These are phyloP conservation scores for Drosophila diplacantha DNA, from an alignment of 2,888 invertebrate genomes.

Conservation along the genomic window DNA sequence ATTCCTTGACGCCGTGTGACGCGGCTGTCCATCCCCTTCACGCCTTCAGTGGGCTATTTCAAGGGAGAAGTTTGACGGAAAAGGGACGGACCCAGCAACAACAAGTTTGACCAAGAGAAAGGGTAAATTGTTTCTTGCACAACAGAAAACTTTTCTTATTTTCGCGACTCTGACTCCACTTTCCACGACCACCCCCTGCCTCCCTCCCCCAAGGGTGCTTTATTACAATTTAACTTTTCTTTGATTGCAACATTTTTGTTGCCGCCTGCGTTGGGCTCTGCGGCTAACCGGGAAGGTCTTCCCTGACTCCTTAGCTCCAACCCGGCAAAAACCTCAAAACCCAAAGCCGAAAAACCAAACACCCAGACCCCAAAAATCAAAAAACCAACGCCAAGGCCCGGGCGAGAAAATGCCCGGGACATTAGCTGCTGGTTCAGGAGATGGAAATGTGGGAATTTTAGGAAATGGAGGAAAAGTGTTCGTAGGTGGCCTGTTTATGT, in stretches of 20 bases:
- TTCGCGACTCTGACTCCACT: slow-evolving; percentile 49
- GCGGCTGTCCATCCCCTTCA: background rate
- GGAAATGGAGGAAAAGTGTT: background rate
- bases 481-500: slow-evolving; percentile 46
- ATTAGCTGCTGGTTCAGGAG: slow-evolving; percentile 25
- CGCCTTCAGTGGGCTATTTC: background rate
- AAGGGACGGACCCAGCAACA: background rate
- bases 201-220: slow-evolving; percentile 54
- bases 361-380: slow-evolving; percentile 16
- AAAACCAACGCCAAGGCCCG: slow-evolving; percentile 28
- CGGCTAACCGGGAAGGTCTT: slow-evolving; percentile 47
- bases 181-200: background rate
- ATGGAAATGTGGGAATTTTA: background rate
- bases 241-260: slow-evolving; percentile 65
- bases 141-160: slow-evolving; percentile 53
- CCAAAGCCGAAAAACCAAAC: slow-evolving; percentile 19
- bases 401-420: slow-evolving; percentile 19
- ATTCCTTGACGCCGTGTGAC: slow-evolving; percentile 15
- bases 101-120: slow-evolving; percentile 21
- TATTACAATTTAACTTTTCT: slow-evolving; percentile 71
- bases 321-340: slow-evolving; percentile 17
- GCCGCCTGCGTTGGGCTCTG: slow-evolving; percentile 50
- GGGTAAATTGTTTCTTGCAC: slow-evolving; percentile 56
- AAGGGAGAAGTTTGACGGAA: background rate
- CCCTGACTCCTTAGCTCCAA: too few species aligned